These are phyloP conservation scores for Tragelaphus strepsiceros DNA, from an alignment of 2,113 vertebrate species.

Conservation along the genomic window DNA sequence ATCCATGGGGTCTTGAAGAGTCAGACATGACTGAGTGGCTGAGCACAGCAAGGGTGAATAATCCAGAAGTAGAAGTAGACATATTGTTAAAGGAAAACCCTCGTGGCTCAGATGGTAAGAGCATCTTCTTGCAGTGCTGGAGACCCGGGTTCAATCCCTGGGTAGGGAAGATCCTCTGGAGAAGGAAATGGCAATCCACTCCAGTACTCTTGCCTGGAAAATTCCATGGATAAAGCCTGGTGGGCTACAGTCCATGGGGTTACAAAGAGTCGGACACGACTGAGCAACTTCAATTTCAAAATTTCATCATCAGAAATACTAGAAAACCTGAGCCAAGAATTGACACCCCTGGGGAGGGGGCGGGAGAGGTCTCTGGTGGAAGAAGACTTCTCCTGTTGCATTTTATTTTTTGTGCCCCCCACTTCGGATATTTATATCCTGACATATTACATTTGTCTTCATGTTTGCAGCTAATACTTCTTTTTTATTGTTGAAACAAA, in stretches of 20 bases:
- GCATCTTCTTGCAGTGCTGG: too few relatives aligned
- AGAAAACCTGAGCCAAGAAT: background rate
- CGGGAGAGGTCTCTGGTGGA: rapidly evolving
- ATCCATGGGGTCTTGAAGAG: background rate
- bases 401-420: rapidly evolving
- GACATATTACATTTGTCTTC: background rate
- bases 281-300: too few relatives aligned
- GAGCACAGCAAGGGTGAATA: background rate
- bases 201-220: too few relatives aligned
- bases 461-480: background rate
- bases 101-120: too few relatives aligned
- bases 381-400: background rate
- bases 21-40: background rate
- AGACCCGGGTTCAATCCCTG: too few relatives aligned
- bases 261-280: too few relatives aligned
- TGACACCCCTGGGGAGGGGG: background rate
- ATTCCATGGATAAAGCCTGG: too few relatives aligned
- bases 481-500: background rate
- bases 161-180: too few relatives aligned
- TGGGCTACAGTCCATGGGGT: too few relatives aligned
- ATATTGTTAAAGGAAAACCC: background rate
- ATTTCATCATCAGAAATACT: background rate
- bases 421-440: background rate
- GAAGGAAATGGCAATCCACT: too few relatives aligned
- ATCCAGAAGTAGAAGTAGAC: background rate